These are phyloP conservation scores for Cephalotes varians DNA, from an alignment of 2,888 invertebrate genomes.

Conservation along the genomic window DNA sequence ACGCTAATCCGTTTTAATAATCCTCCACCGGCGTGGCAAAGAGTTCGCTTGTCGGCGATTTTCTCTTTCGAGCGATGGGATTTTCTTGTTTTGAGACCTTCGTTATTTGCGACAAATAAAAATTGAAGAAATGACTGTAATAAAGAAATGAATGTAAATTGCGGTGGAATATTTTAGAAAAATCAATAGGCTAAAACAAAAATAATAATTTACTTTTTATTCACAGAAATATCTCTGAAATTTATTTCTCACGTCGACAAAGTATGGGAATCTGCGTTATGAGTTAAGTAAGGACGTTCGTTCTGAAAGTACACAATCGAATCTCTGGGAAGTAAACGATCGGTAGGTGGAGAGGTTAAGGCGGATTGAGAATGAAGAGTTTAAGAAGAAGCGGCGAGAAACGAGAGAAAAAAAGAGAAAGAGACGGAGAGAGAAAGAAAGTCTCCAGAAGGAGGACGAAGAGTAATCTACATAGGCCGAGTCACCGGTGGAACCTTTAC, in stretches of 20 bases:
- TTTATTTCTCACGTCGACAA: slow-evolving; percentile 19
- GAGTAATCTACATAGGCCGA: slow-evolving; percentile 83
- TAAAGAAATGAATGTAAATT: neutral
- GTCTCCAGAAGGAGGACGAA: slow-evolving; percentile 44
- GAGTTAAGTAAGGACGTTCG: slow-evolving; percentile 44
- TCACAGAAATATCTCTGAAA: neutral
- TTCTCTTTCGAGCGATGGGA: neutral
- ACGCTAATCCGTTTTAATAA: slow-evolving; percentile 68
- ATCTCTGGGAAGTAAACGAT: slow-evolving; percentile 54
- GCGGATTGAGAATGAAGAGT: slow-evolving; percentile 71
- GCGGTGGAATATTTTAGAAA: neutral
- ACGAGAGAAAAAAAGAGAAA: slow-evolving; percentile 27
- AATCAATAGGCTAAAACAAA: neutral
- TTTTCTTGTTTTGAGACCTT: neutral
- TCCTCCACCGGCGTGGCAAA: slow-evolving; percentile 34
- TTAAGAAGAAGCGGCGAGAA: slow-evolving; percentile 53
- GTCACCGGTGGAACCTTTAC: slow-evolving; percentile 83
- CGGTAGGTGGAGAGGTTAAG: slow-evolving; percentile 58
- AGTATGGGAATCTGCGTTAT: slow-evolving; percentile 42
- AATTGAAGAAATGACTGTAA: neutral
- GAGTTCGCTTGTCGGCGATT: neutral
- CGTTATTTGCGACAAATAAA: neutral
- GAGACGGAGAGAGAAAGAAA: slow-evolving; percentile 33
- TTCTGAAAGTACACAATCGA: slow-evolving; percentile 29
- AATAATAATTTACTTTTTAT: neutral